Conservation (phyloP, 1,140 invertebrate species). For the Homalodisca vitripennis region DNA sequence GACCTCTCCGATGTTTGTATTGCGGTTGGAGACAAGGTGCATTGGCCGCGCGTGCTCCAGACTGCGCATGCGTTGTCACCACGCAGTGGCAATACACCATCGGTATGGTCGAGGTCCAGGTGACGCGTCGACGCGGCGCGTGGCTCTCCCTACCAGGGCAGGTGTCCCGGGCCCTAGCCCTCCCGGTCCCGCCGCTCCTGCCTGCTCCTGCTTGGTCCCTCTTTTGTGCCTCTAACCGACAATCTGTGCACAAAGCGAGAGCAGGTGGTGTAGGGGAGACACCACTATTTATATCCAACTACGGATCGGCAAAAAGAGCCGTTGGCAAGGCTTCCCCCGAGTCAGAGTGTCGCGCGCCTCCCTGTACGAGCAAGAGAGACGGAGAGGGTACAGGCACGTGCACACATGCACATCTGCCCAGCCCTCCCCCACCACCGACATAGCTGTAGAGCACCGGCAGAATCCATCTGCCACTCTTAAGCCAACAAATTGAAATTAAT, state of each 20-base stretch:
- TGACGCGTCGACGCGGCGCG: slow-evolving; percentile 14
- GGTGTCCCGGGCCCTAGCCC: background rate
- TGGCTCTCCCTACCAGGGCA: slow-evolving; percentile 14
- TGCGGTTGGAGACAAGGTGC: too few species aligned
- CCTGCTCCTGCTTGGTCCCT: too few species aligned
- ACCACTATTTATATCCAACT: slow-evolving; percentile 27
- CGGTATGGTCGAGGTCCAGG: slow-evolving; percentile 3
- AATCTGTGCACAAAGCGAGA: slow-evolving; percentile 16
- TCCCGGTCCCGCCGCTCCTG: slow-evolving; percentile 1
- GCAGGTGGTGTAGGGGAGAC: slow-evolving; percentile 24
- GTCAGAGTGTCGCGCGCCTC: background rate
- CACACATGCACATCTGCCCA: background rate
- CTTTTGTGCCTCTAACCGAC: slow-evolving; percentile 16
- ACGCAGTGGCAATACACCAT: background rate
- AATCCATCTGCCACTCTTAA: slow-evolving; percentile 18
- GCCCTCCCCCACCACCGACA: background rate
- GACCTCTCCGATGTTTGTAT: too few species aligned
- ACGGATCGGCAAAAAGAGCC: slow-evolving; percentile 23
- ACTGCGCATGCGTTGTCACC: too few species aligned
- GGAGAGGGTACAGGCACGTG: slow-evolving; percentile 7
- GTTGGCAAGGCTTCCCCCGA: background rate
- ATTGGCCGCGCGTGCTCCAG: too few species aligned
- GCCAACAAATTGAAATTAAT: slow-evolving; percentile 26
- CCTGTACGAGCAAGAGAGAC: background rate
- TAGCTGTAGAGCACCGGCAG: slow-evolving; percentile 2